phyloP scores from a whole-genome alignment of 1,140 invertebrate species.

The Penaeus japonicus region DNA sequence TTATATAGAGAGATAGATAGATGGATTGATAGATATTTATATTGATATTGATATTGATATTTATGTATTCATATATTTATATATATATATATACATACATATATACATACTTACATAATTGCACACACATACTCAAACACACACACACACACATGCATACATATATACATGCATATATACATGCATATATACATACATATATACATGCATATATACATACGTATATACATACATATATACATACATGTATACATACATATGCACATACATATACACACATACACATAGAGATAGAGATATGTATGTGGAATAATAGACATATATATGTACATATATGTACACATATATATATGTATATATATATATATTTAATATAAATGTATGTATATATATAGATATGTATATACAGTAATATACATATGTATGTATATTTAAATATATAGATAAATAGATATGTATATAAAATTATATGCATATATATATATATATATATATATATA shows the following conservation, averaged over 20 bases:
- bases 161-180: conserved; percentile 10
- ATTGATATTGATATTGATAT: background rate
- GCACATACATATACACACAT: background rate
- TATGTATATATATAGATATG: too few relatives aligned
- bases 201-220: conserved; percentile 7
- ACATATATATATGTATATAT: too few relatives aligned
- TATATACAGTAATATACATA: too few relatives aligned
- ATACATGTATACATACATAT: conserved; percentile 10
- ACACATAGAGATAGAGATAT: background rate
- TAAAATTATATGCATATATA: too few relatives aligned
- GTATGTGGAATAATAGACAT: too few relatives aligned
- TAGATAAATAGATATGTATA: too few relatives aligned
- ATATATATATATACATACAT: conserved; percentile 17
- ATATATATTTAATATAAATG: too few relatives aligned
- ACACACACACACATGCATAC: background rate
- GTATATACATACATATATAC: conserved; percentile 10
- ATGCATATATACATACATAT: conserved; percentile 10
- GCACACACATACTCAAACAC: background rate
- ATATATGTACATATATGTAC: too few relatives aligned
- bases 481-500: too few relatives aligned
- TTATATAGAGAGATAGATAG: background rate
- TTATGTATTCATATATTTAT: conserved; percentile 3
- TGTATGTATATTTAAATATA: too few relatives aligned
- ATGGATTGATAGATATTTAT: background rate
- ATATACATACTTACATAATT: background rate